Evolutionary conservation across 2,797 vertebrate genomes (phyloP).

Genomic region (Bovichtus diacanthus): DNA sequence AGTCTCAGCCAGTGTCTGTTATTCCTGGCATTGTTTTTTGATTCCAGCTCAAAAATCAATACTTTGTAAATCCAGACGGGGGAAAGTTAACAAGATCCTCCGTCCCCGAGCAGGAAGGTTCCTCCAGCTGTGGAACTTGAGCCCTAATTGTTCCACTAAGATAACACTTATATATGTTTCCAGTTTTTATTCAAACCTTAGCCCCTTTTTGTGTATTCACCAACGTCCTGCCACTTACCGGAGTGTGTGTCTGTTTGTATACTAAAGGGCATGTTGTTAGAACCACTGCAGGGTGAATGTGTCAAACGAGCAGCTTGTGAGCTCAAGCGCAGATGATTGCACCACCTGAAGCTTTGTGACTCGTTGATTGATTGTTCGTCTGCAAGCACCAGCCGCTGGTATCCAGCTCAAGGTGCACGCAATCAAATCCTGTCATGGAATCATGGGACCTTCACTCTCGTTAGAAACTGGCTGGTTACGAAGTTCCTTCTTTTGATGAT

Average conservation of each 20-base stretch:
- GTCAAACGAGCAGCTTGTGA: conserved; percentile 36
- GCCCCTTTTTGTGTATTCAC: not conserved
- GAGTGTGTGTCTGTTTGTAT: conserved; percentile 6
- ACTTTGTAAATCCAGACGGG: conserved; percentile 5
- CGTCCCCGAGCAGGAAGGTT: not conserved
- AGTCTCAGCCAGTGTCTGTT: conserved; percentile 22
- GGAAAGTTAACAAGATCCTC: conserved; percentile 4
- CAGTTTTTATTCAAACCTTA: not conserved
- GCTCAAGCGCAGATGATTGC: conserved; percentile 47
- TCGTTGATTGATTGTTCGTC: conserved; percentile 61
- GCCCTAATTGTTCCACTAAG: not conserved
- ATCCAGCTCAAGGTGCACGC: conserved; percentile 4
- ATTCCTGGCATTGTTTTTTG: not conserved
- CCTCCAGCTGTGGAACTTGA: not conserved
- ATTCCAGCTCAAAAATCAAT: conserved; percentile 40
- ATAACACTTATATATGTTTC: no score
- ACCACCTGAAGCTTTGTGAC: conserved; percentile 56
- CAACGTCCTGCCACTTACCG: no score
- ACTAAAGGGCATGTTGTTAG: conserved; percentile 33
- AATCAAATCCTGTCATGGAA: not conserved
- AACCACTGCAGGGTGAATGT: conserved; percentile 46
- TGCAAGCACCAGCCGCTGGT: conserved; percentile 44
- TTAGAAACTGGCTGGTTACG: not conserved
- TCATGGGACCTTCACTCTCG: not conserved
- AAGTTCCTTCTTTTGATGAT: not conserved